Base-by-base conservation (phyloP, 2,888 invertebrate genomes). In the Drosophila antonietae region DNA sequence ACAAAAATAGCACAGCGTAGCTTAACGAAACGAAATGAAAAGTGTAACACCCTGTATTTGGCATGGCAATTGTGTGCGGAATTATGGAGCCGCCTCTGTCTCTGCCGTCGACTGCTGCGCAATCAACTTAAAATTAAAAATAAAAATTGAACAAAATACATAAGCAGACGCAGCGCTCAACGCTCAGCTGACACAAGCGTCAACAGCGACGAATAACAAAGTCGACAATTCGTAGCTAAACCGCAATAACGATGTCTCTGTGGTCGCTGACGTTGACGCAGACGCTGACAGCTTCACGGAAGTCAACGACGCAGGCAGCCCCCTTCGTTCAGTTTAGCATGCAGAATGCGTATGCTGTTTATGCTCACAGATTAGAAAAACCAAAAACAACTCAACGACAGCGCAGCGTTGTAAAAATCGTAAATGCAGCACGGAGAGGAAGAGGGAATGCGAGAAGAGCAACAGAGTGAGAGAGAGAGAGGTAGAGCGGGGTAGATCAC, bases 51-150 rank as follows among this genome's bases (percentile, higher is more conserved):
- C 88, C 86, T 87, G 89, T 89, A 78, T 75, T 72, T 75, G 84
- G 73, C 80, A 87, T 71, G 82, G 69, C 82, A 83, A 86, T 83
- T 87, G 89, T 78, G 78, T 75, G 80, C 83, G 81, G 80, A 88
- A 88, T 86, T 83, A 85, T 83, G 64, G 72, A 55, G 46, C 49
- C 64, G 67, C 51, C 44, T 28, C 0, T 15, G 52, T 6, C 35
- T 12, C 35, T 12, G 37, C 37, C 28, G 12, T 5, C 52, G 71
- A 28, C 15, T 58, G 75, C 78, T 78, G 75, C 79, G 78, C 78
- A 78, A 78, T 78, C 75, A 75, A 78, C 72, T 58, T 73, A 64
- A 78, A 78, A 55, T 52, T 55, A 35, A 35, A 69, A 58, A 28
- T 65, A 73, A 77, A 70, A 77, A 66, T 44, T 51, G 18, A 44